These are phyloP conservation scores for Drosophila arizonae DNA, from an alignment of 1,140 invertebrate species.

Conservation along the genomic window DNA sequence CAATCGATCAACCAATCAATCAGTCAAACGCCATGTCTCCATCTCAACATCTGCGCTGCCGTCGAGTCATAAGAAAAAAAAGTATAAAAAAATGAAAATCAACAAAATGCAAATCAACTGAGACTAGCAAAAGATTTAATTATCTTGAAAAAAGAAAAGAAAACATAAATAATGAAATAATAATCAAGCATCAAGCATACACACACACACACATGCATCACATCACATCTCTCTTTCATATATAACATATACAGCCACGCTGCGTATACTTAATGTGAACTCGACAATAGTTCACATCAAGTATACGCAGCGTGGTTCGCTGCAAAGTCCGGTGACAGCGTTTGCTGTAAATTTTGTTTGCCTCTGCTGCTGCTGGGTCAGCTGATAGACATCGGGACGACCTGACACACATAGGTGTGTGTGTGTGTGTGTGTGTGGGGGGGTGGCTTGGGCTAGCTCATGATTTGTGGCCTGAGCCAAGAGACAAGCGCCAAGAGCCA, in stretches of 20 bases:
- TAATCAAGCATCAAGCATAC: slow-evolving; percentile 49
- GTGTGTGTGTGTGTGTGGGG: too few relatives aligned
- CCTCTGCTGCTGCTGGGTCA: slow-evolving; percentile 7
- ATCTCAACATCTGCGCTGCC: slow-evolving; percentile 33
- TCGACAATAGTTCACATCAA: slow-evolving; percentile 41
- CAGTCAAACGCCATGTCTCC: slow-evolving; percentile 64
- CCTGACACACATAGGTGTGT: neutral
- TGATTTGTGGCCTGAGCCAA: slow-evolving; percentile 2
- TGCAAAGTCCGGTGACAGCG: slow-evolving; percentile 26
- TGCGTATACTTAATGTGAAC: too few relatives aligned
- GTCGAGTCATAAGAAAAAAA: slow-evolving; percentile 56
- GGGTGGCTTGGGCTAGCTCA: neutral
- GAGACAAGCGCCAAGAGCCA: neutral
- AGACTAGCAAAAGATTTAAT: slow-evolving; percentile 16
- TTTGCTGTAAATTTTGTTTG: neutral
- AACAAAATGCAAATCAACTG: slow-evolving; percentile 1
- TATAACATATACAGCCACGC: too few relatives aligned
- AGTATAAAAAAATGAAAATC: neutral
- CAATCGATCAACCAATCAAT: slow-evolving; percentile 59
- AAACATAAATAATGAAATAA: slow-evolving; percentile 20
- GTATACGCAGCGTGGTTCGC: slow-evolving; percentile 55
- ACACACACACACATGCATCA: slow-evolving; percentile 27
- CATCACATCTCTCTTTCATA: neutral
- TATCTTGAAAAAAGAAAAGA: neutral
- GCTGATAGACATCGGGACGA: neutral